Evolutionary conservation across 2,888 invertebrate genomes (phyloP), one percentile per base, ranked within the genome.

Genomic region (Drosophila yooni): DNA sequence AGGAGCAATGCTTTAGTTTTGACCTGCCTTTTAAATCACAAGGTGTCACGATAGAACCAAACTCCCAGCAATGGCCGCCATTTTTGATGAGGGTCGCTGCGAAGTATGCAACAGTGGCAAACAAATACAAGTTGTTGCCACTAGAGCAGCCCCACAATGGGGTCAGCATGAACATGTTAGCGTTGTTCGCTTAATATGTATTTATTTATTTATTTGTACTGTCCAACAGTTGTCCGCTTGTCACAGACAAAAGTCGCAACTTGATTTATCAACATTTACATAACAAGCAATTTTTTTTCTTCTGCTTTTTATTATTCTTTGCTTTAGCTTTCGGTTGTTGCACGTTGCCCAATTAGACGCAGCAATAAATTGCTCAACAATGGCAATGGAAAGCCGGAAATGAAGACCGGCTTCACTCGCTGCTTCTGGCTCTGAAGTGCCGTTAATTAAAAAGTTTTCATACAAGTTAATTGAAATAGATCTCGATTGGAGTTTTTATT

Each of bases 401-500:
- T 71, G 60, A 81, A 76, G 63, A 65, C 27, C 54, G 60, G 57
- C 71, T 80, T 68, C 50, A 53, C 31, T 50, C 15, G n/a, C 31
- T 50, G 38, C n/a, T 29, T 53, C 46, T 50, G 79, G 18, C 68
- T 54, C 82, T 87, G 86, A 88, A 85, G 76, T 83, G 85, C 69
- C 86, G 85, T 86, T 86, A 86, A 86, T 86, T 86, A 86, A 86
- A 86, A 89, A 89, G 89, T 86, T 86, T 86, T 87, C 82, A 82
- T 88, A 88, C 88, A 88, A 86, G 81, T 86, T 86, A 86, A 86
- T 86, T 86, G 85, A 86, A 89, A 86, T 86, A 86, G 90, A 86
- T 86, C 90, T 86, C 85, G 85, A 86, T 86, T 82, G 88, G 90
- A 86, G 85, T 86, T 86, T 85, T 89, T 86, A 86, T 86, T 86